phyloP scores from a whole-genome alignment of 2,888 invertebrate species.

The Cephus runcator region DNA sequence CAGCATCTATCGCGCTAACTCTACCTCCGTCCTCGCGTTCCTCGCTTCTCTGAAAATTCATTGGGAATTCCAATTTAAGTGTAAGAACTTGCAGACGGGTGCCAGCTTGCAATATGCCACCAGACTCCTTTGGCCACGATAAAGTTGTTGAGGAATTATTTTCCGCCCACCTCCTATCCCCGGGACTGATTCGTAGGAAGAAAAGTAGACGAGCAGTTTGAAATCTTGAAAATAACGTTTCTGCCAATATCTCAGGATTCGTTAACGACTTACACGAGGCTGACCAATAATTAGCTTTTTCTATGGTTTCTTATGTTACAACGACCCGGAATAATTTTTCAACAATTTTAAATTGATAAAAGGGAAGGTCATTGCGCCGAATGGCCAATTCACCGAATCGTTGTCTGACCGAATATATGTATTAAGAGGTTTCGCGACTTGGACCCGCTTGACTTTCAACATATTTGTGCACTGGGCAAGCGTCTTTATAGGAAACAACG shows the following conservation, averaged over 20 bases:
- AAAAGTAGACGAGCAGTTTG: neutral
- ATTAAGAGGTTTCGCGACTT: no score
- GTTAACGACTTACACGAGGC: neutral
- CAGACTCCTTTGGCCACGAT: neutral
- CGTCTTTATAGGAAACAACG: no score
- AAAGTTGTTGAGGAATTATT: neutral
- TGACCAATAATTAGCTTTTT: neutral
- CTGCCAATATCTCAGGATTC: neutral
- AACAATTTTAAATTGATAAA: neutral
- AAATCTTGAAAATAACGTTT: neutral
- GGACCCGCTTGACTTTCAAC: no score
- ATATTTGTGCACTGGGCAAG: no score
- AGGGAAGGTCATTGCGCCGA: neutral
- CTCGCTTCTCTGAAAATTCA: neutral
- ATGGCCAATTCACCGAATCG: no score
- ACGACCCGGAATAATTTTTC: neutral
- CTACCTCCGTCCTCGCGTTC: neutral
- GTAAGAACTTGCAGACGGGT: neutral
- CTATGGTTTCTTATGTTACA: neutral
- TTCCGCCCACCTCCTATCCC: neutral
- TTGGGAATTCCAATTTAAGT: neutral
- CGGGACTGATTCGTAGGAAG: neutral
- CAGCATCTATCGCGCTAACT: slow-evolving; percentile 6
- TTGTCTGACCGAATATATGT: no score
- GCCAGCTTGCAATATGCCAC: neutral